A percentile compares a stretch with the other conserved stretches of the same genome.
Conservation (phyloP, 2,888 invertebrate genomes). For the Harmothoe impar region DNA sequence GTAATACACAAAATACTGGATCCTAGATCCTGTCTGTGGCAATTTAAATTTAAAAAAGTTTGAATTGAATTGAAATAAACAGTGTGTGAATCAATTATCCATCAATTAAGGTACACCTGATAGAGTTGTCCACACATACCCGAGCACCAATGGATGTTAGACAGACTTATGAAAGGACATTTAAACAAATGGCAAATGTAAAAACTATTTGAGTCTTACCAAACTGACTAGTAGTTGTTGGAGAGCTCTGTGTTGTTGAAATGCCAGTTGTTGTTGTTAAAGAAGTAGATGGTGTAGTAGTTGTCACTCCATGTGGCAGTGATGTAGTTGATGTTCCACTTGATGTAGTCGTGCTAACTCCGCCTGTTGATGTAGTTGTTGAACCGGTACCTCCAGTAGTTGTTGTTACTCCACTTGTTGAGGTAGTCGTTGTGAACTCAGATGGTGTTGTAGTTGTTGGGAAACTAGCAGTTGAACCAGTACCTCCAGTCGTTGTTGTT, state of each 20-base stretch:
- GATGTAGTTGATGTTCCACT: neutral
- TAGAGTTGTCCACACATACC: too few relatives aligned
- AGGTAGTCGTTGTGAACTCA: neutral
- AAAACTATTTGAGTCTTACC: too few relatives aligned
- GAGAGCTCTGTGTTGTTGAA: neutral
- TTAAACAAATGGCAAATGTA: too few relatives aligned
- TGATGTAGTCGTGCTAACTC: neutral
- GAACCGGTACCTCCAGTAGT: neutral
- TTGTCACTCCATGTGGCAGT: neutral
- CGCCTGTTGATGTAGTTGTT: conserved; percentile 8
- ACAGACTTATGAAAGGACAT: too few relatives aligned
- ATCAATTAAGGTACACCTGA: too few relatives aligned
- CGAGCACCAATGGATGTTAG: too few relatives aligned
- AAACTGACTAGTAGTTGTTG: neutral
- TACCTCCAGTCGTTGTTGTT: conserved; percentile 7
- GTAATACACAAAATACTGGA: too few relatives aligned
- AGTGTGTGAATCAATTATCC: too few relatives aligned
- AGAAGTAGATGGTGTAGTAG: neutral
- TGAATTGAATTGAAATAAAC: too few relatives aligned
- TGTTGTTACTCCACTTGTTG: neutral
- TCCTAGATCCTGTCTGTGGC: too few relatives aligned
- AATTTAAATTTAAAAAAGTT: too few relatives aligned
- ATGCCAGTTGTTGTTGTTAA: neutral
- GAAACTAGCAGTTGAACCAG: neutral
- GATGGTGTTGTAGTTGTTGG: neutral